Percentiles rank a stretch among this genome's conserved stretches.
These are phyloP conservation scores for Ochropleura plecta DNA, from an alignment of 2,888 invertebrate species.

Conservation along the genomic window DNA sequence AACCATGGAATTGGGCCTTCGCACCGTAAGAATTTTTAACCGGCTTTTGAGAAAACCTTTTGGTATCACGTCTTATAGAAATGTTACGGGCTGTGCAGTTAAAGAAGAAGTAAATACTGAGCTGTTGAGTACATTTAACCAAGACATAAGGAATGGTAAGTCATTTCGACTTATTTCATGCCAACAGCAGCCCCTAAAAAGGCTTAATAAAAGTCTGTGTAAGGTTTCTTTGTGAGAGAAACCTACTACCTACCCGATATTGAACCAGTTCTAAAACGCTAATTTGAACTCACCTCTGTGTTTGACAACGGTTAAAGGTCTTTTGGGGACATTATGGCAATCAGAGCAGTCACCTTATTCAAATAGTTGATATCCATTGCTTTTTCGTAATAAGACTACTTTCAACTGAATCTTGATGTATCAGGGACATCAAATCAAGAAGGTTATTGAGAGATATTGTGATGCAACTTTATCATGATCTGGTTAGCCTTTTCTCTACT, in stretches of 20 bases:
- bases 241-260: too few relatives aligned
- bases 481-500: too few relatives aligned
- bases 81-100: slow-evolving; percentile 75
- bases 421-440: too few relatives aligned
- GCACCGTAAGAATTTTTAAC: slow-evolving; percentile 77
- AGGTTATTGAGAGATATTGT: neutral
- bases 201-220: neutral
- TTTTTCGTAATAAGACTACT: too few relatives aligned
- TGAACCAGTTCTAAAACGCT: too few relatives aligned
- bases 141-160: slow-evolving; percentile 83
- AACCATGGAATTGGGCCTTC: slow-evolving; percentile 79
- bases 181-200: neutral
- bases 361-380: too few relatives aligned
- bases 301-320: neutral
- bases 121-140: slow-evolving; percentile 80
- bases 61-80: slow-evolving; percentile 73
- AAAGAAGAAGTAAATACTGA: slow-evolving; percentile 81
- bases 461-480: neutral
- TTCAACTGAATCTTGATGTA: neutral
- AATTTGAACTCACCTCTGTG: too few relatives aligned
- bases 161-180: neutral
- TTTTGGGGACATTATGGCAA: neutral
- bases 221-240: neutral
- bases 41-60: slow-evolving; percentile 82
- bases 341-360: neutral